Base-by-base conservation (phyloP, 2,113 vertebrate species). In the Myotis davidii region DNA sequence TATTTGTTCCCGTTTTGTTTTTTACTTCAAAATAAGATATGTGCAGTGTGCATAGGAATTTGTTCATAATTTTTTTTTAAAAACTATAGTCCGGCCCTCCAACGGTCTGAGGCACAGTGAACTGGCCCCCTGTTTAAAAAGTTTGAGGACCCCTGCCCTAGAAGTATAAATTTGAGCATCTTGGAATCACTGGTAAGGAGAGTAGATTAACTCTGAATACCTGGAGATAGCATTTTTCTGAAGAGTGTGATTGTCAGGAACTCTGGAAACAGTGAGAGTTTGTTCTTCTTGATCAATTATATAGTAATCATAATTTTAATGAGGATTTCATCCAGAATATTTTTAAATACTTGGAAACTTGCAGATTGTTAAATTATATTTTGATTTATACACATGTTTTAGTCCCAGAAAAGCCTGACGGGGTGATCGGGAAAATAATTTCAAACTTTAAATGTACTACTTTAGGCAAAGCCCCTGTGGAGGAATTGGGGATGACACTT, bases 321-420 rank as follows among this genome's bases (percentile, higher is more conserved):
- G 25, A 92, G 11, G 12, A 8, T 4, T 90, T 9, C 25, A 77
- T 64, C 7, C 61, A 89, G 21, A 76, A 83, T 39, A 69, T 42
- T 39, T 45, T 65, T 67, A 23, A 64, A 77, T 25, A 48, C 64
- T 56, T 82, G 42, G 34, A 79, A 74, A 84, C 39, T 20, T 90
- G 42, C 45, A 56, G 8, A 32, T 64, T 13, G 27, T 64, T 74
- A 39, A 70, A 42, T 73, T 83, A 78, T 48, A 76, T 74, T 86
- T 92, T 95, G 21, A 92, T 48, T 87, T 97, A 20, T 84, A 29
- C 6, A 27, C 9, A 17, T 34, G 64, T 39, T 94, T 92, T 50
- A 69, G 6, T 32, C 77, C 13, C 50, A 73, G 32, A 65, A 9
- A 87, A 72, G 4, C 12, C 61, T 20, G 11, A 32, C 6, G 65